Evolutionary conservation across 2,888 invertebrate genomes (phyloP).

Genomic region (Lasioglossum zephyrum): DNA sequence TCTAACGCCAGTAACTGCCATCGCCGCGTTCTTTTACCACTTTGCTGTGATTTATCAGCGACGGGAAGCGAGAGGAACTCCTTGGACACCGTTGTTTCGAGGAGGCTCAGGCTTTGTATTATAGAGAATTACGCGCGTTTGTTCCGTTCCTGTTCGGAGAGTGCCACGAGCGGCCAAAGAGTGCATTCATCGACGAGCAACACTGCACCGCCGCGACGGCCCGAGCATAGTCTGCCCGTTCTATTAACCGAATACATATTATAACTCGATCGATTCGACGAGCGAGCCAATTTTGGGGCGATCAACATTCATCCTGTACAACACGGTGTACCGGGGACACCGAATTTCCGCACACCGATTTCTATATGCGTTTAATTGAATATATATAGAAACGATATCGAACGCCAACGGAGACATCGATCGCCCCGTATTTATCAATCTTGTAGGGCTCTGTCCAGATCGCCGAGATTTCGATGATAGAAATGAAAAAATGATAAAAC

Average conservation of each 20-base stretch:
- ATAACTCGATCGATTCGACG: constrained; percentile 71
- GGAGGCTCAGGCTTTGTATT: not conserved
- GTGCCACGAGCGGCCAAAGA: not conserved
- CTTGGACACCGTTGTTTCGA: not conserved
- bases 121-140: not conserved
- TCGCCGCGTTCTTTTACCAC: constrained; percentile 2
- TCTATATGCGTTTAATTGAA: not conserved
- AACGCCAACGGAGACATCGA: constrained; percentile 38
- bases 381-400: constrained; percentile 4
- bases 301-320: constrained; percentile 41
- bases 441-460: constrained; percentile 62
- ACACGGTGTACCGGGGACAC: not conserved
- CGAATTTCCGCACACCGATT: not conserved
- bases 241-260: constrained; percentile 50
- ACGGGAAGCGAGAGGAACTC: not conserved
- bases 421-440: constrained; percentile 53
- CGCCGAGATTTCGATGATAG: constrained; percentile 57
- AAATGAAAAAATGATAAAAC: not conserved
- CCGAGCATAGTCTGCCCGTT: constrained; percentile 47
- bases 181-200: constrained; percentile 20
- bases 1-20: constrained; percentile 12
- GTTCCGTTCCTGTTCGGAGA: not conserved
- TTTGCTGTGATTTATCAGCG: not conserved
- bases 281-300: constrained; percentile 67
- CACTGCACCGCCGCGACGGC: constrained; percentile 48